Percentiles rank a stretch among this genome's conserved stretches.
These are phyloP conservation scores for Drosophila gaucha DNA, from an alignment of 2,888 invertebrate species.

Conservation along the genomic window DNA sequence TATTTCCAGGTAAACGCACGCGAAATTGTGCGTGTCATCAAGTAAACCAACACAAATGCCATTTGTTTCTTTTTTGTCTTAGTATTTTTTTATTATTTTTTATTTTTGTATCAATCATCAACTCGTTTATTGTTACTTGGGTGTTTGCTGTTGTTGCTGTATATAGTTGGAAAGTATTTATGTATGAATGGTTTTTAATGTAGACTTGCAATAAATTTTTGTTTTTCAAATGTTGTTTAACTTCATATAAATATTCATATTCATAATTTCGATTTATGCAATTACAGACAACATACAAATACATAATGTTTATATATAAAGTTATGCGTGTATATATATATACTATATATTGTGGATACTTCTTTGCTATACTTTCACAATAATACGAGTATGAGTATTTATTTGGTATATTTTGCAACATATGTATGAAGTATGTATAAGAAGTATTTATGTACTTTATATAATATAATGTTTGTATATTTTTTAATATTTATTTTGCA, in stretches of 20 bases:
- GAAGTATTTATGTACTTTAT: constrained; percentile 29
- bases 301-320: constrained; percentile 30
- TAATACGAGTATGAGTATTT: constrained; percentile 64
- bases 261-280: constrained; percentile 29
- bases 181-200: constrained; percentile 31
- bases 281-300: constrained; percentile 73
- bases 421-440: constrained; percentile 40
- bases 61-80: neutral
- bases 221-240: constrained; percentile 22
- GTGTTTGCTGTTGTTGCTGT: constrained; percentile 36
- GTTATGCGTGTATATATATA: constrained; percentile 10
- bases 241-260: constrained; percentile 24
- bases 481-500: constrained; percentile 35
- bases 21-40: constrained; percentile 57
- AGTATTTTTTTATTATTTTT: constrained; percentile 7
- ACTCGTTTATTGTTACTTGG: constrained; percentile 73
- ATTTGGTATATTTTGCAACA: constrained; percentile 63
- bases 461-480: constrained; percentile 27
- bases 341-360: constrained; percentile 18
- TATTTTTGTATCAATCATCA: constrained; percentile 74
- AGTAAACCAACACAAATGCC: constrained; percentile 35
- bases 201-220: constrained; percentile 53
- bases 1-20: constrained; percentile 68
- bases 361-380: constrained; percentile 63
- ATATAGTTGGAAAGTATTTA: constrained; percentile 52